phyloP scores from a whole-genome alignment of 2,797 vertebrate genomes.

The Alosa sapidissima region DNA sequence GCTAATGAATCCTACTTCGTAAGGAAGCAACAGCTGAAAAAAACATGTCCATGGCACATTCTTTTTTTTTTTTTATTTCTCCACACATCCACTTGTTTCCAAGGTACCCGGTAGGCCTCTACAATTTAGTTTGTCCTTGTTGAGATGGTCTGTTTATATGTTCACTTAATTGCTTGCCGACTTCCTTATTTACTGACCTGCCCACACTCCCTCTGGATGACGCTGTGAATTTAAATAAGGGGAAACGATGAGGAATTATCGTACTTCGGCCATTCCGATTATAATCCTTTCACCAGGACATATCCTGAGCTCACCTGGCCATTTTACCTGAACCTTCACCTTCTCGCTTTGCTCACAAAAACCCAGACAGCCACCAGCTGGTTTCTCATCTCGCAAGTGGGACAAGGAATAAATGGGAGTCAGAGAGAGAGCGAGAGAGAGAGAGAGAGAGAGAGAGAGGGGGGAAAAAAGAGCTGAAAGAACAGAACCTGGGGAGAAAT shows the following conservation, averaged over 20 bases:
- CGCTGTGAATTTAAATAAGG: neutral
- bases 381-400: neutral
- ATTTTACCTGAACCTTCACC: neutral
- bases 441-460: neutral
- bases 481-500: conserved; percentile 29
- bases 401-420: neutral
- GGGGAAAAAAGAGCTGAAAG: conserved; percentile 21
- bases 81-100: neutral
- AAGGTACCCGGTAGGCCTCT: neutral
- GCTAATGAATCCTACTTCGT: neutral
- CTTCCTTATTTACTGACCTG: neutral
- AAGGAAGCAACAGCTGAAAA: neutral
- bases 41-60: neutral
- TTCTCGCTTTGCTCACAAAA: neutral
- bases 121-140: neutral
- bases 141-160: neutral
- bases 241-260: neutral
- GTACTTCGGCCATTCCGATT: neutral
- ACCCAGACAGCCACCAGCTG: neutral
- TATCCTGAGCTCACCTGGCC: neutral
- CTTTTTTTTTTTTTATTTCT: neutral
- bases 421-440: neutral
- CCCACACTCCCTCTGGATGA: neutral
- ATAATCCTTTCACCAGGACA: neutral
- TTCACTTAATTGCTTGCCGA: neutral